Base-by-base conservation (phyloP, 2,797 vertebrate genomes). In the Yasuhikotakia modesta region DNA sequence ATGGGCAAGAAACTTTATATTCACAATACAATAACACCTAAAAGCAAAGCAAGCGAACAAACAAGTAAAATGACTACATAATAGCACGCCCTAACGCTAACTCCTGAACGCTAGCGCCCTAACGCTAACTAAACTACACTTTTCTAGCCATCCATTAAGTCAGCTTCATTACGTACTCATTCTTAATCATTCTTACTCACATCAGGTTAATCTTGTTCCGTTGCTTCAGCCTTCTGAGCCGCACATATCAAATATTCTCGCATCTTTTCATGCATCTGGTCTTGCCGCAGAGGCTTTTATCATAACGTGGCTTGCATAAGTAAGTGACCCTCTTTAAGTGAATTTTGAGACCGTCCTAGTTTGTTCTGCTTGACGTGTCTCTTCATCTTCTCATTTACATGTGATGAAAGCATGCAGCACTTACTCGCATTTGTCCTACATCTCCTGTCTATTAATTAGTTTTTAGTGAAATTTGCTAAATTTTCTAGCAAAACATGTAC, bases 261-360 rank as follows among this genome's bases (percentile, higher is more conserved):
- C 71, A 61, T 81, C 74, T 83, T 79, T 81, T 70, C 60, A 82
- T 80, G 82, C 78, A 61, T 68, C 77, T 66, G 71, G 68, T 85
- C 73, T 74, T 70, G 67, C 52, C 21, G 67, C 72, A 55, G 48
- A 65, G 52, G 77, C 85, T 85, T 86, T 86, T 86, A 85, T 83
- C 83, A 73, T 61, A 17, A 11, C 43, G 55, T 73, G 67, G 76
- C 78, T 79, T 85, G 84, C 86, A 81, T 81, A 70, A 78, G 61
- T 65, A 80, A 84, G 81, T 79, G 74, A 82, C 81, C 82, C 63
- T 81, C 84, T 86, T 84, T 79, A 78, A 84, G 81, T 85, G 82
- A 81, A 79, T 86, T 86, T 85, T 82, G 75, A 85, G 81, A 83
- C 84, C 83, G 85, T 83, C 82, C 86, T 84, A 85, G 84, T 82